Percentiles rank a stretch among this genome's conserved stretches.
phyloP scores from a whole-genome alignment of 1,140 invertebrate genomes.

The Scaptomyza montana region DNA sequence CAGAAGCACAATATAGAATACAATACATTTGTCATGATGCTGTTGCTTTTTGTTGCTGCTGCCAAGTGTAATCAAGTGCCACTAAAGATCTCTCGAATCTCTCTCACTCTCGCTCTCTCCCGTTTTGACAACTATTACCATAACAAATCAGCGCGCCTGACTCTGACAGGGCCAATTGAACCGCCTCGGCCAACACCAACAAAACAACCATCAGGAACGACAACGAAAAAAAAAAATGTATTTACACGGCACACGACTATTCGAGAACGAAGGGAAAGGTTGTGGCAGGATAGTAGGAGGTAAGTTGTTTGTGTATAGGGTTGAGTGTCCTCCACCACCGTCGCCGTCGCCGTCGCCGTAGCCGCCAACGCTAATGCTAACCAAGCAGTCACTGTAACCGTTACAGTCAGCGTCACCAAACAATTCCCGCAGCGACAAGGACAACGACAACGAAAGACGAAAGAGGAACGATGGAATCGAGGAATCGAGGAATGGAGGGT shows the following conservation, averaged over 20 bases:
- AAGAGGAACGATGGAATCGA: neutral
- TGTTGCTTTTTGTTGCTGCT: conserved; percentile 13
- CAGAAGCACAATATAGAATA: conserved; percentile 10
- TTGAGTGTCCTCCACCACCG: neutral
- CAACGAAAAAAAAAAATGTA: conserved; percentile 46
- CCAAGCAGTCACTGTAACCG: conserved; percentile 30
- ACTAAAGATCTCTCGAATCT: conserved; percentile 76
- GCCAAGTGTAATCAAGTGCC: conserved; percentile 76
- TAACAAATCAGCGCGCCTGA: conserved; percentile 77
- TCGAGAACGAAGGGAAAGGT: conserved; percentile 3
- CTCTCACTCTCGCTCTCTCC: conserved; percentile 41
- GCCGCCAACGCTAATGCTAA: conserved; percentile 21
- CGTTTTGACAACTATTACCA: conserved; percentile 80
- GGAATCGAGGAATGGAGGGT: neutral
- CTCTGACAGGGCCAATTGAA: conserved; percentile 78
- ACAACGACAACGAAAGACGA: conserved; percentile 4
- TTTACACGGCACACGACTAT: conserved; percentile 72
- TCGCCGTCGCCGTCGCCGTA: too few relatives aligned
- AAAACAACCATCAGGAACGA: conserved; percentile 3
- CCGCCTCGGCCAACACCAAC: conserved; percentile 40
- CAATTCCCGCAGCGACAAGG: conserved; percentile 38
- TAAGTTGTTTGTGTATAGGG: neutral
- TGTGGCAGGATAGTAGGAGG: conserved; percentile 4
- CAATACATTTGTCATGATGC: conserved; percentile 37
- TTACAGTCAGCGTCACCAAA: conserved; percentile 39